phyloP scores from a whole-genome alignment of 2,113 vertebrate genomes.

The Narcine bancroftii region DNA sequence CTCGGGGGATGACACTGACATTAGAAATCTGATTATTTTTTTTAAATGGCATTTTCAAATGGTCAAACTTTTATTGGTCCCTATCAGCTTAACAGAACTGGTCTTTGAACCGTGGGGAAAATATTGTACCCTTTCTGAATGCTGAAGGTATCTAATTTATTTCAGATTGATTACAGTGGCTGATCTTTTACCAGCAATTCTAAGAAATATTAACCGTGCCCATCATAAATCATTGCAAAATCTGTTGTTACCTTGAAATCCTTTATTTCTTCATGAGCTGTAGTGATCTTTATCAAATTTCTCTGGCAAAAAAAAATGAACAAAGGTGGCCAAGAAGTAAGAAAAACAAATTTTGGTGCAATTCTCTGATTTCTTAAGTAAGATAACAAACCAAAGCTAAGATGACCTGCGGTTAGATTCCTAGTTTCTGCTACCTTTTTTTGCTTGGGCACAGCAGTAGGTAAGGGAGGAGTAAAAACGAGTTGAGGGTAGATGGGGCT shows the following conservation, averaged over 20 bases:
- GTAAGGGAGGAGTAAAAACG: neutral
- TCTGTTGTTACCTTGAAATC: neutral
- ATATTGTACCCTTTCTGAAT: neutral
- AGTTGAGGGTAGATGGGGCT: too few relatives aligned
- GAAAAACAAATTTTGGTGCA: too few relatives aligned
- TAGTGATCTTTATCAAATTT: neutral
- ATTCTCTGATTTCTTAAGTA: neutral
- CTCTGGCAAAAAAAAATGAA: neutral
- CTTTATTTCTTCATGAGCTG: neutral
- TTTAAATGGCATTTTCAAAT: too few relatives aligned
- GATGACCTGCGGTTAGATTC: neutral
- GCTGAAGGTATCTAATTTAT: neutral
- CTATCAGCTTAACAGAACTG: neutral
- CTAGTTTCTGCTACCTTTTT: neutral
- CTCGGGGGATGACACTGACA: constrained; percentile 20
- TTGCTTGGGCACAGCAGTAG: neutral
- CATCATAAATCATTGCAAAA: neutral
- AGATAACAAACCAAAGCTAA: neutral
- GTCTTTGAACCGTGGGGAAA: neutral
- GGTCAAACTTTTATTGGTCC: constrained; percentile 19
- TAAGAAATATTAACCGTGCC: neutral
- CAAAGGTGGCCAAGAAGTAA: neutral
- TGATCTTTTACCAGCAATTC: neutral
- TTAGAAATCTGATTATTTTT: too few relatives aligned
- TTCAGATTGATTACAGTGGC: neutral